Evolutionary conservation across 2,113 vertebrate genomes (phyloP), one percentile per base, ranked within the genome.

Genomic region (Oryzias melastigma): DNA sequence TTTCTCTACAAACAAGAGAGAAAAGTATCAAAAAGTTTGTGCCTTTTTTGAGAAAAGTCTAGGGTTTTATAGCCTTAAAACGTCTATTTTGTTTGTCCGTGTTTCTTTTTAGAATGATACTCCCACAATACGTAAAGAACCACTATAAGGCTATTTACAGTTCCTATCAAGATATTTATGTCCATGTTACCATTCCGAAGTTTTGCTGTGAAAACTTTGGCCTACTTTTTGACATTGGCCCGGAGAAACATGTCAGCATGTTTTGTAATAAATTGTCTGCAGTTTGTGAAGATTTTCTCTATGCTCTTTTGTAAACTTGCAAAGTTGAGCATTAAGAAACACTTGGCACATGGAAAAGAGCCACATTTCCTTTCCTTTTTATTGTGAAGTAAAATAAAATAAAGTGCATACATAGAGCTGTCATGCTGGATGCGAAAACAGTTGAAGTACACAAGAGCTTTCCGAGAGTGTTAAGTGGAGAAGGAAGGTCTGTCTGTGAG

Each of bases 221-320:
- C 46, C n/a, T n/a, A 18, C n/a, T 47, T 47, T 47, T 17, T 47
- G n/a, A 19, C n/a, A 18, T 18, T 47, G n/a, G 19, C 46, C n/a
- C 46, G 19, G 46, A 47, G 46, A 19, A 8, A 19, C 46, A 35
- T 13, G 16, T 8, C 19, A 19, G 19, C 46, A 47, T 19, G 46
- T 47, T 47, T 47, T 47, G 46, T 18, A 51, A 51, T 13, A 45
- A 12, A 35, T 12, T 35, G 35, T 35, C 35, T 35, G 35, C 35
- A 12, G 35, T 35, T 3, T 35, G 35, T 29, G 19, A 25, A 63
- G 25, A 53, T 63, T 63, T 53, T 41, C 45, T 62, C 24, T 18
- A 35, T 43, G 25, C 53, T 63, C 25, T 46, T 63, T 35, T 35
- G 35, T 25, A 46, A 62, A 62, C 41, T 44, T 44, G 22, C 43